Evolutionary conservation across 1,140 invertebrate species (phyloP), one percentile per base, ranked within the genome.

Genomic region (Drosophila eugracilis): DNA sequence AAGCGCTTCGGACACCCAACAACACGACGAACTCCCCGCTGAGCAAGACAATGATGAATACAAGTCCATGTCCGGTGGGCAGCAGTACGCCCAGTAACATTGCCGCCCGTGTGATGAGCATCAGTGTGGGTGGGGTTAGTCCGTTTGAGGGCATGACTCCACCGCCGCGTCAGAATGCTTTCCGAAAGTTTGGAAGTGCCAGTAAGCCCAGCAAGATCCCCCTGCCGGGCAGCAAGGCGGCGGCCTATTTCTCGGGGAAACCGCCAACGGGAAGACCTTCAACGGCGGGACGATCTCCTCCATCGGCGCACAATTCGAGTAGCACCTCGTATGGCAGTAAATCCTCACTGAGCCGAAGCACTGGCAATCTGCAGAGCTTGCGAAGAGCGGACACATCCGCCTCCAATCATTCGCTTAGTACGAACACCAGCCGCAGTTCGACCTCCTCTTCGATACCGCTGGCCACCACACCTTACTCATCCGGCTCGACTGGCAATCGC

Each of bases 121-220:
- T 89, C 57, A 91, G 89, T 57, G 89, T 89, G 14, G 89, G 80
- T 24, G 89, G 89, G 1, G 59, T 85, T 5, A 90, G 83, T 75
- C 71, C 88, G 5, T 91, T 86, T n/a, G 89, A 90, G 48, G 69
- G 12, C 4, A 37, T 59, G 21, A 63, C 63, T 12, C 69, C 78
- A 3, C 24, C 72, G 12, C 37, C 59, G 6, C 81, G 83, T 10
- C 66, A 63, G 42, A 53, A 74, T 28, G 78, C 74, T 4, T 75
- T 80, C 36, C 78, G 89, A 14, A 89, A 90, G 49, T 79, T 80
- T 12, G 55, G 53, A 10, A 94, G 92, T 49, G 93, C 93, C 74
- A 92, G 93, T 50, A 93, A 94, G 65, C 95, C 95, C 39, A 95
- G 95, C 91, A 95, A 95, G 83, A 96, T 96, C 55, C 95, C 95